Evolutionary conservation across 2,888 invertebrate species (phyloP), one percentile per base, ranked within the genome.

Genomic region (Drosophila siamana): DNA sequence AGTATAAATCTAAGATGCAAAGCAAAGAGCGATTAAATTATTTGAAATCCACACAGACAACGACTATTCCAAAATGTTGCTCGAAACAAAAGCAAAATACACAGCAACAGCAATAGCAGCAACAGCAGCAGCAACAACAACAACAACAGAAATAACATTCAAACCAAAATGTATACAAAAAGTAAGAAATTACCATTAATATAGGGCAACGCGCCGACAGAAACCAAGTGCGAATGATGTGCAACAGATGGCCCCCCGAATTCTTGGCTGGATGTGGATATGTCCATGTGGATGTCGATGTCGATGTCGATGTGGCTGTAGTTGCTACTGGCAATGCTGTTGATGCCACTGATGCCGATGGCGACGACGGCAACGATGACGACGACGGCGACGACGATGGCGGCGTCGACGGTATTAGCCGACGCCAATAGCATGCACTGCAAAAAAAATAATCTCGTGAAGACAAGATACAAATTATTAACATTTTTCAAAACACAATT

Each of bases 181-280:
- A 81, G 78, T 86, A 83, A 86, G 80, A 90, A 80, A 88, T 88
- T 86, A 90, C 85, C 86, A 89, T 89, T 86, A 87, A 86, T 84
- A 86, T 80, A 83, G 79, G 83, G 89, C 85, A 90, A 76, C 77
- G 80, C 86, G 86, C 84, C 81, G 86, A 84, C 88, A 86, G 83
- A 83, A 86, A 80, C 78, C 82, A 86, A 87, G 88, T 89, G 90
- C 85, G 86, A 90, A 88, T 90, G 90, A 90, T 89, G 88, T 84
- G 86, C 75, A 89, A 80, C 90, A 90, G 89, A 90, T 90, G 90
- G 90, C 90, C 80, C 78, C 77, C 76, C 84, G 74, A 83, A 83
- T 80, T 81, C 80, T 72, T 74, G 64, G 56, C 24, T 38, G 43
- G 51, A 43, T 44, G 36, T 60, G 54, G 30, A 43, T 30, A n/a